Evolutionary conservation across 2,797 vertebrate genomes (phyloP).

Genomic region (Dicrostonyx torquatus): DNA sequence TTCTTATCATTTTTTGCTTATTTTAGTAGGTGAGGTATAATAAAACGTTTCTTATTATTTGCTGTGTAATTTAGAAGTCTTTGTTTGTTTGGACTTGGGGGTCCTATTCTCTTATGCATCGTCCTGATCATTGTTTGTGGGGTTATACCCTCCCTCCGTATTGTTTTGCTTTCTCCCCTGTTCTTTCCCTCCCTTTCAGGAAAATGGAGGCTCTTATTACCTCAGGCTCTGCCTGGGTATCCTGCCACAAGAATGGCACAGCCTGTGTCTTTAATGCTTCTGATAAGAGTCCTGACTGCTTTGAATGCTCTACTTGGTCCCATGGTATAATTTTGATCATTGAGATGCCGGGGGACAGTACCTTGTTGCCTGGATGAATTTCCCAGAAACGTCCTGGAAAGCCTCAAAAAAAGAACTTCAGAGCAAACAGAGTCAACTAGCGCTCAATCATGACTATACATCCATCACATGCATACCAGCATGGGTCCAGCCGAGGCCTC

Average conservation of each 20-base stretch:
- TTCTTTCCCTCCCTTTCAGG: constrained; percentile 62
- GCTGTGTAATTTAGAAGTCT: constrained; percentile 51
- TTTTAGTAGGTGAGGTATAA: constrained; percentile 48
- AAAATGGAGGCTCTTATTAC: constrained; percentile 67
- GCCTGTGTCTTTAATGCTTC: constrained; percentile 60
- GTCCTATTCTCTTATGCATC: constrained; percentile 49
- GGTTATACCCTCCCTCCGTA: constrained; percentile 43
- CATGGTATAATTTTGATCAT: constrained; percentile 63
- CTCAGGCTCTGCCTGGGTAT: constrained; percentile 46
- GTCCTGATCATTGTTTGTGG: constrained; percentile 46
- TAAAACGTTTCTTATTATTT: constrained; percentile 53
- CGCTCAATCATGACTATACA: constrained; percentile 69
- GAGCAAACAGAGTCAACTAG: constrained; percentile 72
- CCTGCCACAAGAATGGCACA: constrained; percentile 58
- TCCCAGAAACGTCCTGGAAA: constrained; percentile 63
- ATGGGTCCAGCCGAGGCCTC: constrained; percentile 46
- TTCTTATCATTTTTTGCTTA: constrained; percentile 54
- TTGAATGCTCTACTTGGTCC: constrained; percentile 63
- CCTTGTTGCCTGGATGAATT: constrained; percentile 68
- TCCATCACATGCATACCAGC: constrained; percentile 66
- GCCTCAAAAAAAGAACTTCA: constrained; percentile 74
- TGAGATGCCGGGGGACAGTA: constrained; percentile 68
- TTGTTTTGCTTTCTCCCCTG: constrained; percentile 67
- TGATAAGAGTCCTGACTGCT: constrained; percentile 67
- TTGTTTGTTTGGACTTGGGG: constrained; percentile 54